Percentiles rank a stretch among this genome's conserved stretches.
These are phyloP conservation scores for Cybosia mesomella DNA, from an alignment of 2,888 invertebrate genomes.

Conservation along the genomic window DNA sequence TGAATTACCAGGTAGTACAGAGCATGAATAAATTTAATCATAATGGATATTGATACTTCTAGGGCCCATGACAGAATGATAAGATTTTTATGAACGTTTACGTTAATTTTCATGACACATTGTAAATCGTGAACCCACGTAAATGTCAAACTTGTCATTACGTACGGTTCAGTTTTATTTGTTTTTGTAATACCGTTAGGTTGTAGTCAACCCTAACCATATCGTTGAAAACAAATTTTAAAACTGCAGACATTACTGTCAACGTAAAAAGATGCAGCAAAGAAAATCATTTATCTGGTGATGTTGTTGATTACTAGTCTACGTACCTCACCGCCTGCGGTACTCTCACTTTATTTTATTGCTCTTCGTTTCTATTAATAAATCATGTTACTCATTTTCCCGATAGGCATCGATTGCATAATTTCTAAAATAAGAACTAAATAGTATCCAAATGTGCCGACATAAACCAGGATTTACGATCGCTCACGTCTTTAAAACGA, in stretches of 20 bases:
- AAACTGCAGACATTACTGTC: constrained; percentile 26
- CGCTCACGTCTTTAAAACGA: constrained; percentile 71
- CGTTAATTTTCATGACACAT: constrained; percentile 62
- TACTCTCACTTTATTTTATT: constrained; percentile 27
- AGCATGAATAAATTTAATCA: constrained; percentile 38
- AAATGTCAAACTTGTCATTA: constrained; percentile 56
- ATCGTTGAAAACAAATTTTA: constrained; percentile 40
- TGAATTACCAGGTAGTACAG: constrained; percentile 25
- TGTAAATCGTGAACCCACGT: constrained; percentile 60
- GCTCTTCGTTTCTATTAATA: constrained; percentile 31
- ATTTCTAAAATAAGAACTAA: constrained; percentile 72
- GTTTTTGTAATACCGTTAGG: constrained; percentile 34
- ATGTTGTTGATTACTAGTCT: constrained; percentile 13
- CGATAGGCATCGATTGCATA: constrained; percentile 61
- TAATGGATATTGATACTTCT: constrained; percentile 49
- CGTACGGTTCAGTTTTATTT: constrained; percentile 40
- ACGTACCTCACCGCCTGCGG: constrained; percentile 20
- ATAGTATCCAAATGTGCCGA: constrained; percentile 72
- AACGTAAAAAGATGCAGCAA: constrained; percentile 17
- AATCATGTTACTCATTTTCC: constrained; percentile 41
- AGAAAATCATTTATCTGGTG: constrained; percentile 26
- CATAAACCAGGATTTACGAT: constrained; percentile 79
- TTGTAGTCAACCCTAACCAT: constrained; percentile 30
- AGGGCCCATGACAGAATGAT: constrained; percentile 46
- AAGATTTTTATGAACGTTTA: constrained; percentile 55